These are phyloP conservation scores for Porphyrio hochstetteri DNA, from an alignment of 2,113 vertebrate genomes.

Conservation along the genomic window DNA sequence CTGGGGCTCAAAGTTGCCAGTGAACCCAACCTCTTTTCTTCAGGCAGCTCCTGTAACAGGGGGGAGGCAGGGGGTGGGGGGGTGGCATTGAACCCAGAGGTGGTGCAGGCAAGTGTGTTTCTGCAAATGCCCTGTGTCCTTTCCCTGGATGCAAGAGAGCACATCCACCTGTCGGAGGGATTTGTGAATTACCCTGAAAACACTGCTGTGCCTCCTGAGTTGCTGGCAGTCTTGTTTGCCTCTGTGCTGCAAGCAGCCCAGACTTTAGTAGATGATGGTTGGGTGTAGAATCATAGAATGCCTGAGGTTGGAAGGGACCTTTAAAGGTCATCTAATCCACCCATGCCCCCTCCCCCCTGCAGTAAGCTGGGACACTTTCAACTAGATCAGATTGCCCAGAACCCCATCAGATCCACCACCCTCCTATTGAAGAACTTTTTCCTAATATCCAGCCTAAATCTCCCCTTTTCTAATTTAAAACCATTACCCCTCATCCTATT, in stretches of 20 bases:
- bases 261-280: not conserved
- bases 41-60: fast-evolving
- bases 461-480: too few species aligned
- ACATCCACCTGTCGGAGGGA: not conserved
- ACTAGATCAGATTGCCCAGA: too few species aligned
- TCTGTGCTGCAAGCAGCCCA: not conserved
- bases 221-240: fast-evolving
- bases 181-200: not conserved
- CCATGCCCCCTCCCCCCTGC: too few species aligned
- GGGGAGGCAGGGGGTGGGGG: fast-evolving
- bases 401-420: too few species aligned
- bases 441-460: too few species aligned
- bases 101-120: not conserved
- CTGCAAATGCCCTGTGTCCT: fast-evolving
- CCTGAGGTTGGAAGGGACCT: too few species aligned
- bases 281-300: too few species aligned
- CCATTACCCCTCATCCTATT: too few species aligned
- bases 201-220: not conserved
- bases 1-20: not conserved
- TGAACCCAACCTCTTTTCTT: not conserved
- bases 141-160: not conserved
- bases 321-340: too few species aligned
- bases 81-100: not conserved
- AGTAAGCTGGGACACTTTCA: too few species aligned
- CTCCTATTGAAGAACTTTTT: too few species aligned